Conservation (phyloP, 2,888 invertebrate genomes). For the Bellardia bayeri region DNA sequence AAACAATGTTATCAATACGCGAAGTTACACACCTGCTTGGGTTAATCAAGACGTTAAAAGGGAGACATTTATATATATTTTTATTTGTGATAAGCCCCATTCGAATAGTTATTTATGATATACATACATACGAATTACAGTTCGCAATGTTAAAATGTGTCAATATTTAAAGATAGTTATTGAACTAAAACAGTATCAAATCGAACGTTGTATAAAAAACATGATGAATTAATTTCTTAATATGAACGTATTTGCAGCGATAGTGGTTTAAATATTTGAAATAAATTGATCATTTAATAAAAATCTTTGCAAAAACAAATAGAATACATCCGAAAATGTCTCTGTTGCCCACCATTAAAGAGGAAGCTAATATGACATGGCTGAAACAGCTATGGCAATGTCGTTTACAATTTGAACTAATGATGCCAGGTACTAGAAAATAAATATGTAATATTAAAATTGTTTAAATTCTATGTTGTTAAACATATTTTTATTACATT, state of each 20-base stretch:
- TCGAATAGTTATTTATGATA: neutral
- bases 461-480: neutral
- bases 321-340: constrained; percentile 73
- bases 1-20: constrained; percentile 32
- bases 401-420: constrained; percentile 79
- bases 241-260: neutral
- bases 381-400: constrained; percentile 78
- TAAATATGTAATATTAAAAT: neutral
- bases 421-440: constrained; percentile 77
- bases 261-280: neutral
- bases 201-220: constrained; percentile 2
- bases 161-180: constrained; percentile 41
- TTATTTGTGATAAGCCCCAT: constrained; percentile 10
- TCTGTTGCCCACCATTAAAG: constrained; percentile 78
- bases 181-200: constrained; percentile 16
- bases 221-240: neutral
- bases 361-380: constrained; percentile 77
- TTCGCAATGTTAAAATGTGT: constrained; percentile 13
- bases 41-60: constrained; percentile 17
- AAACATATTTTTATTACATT: neutral
- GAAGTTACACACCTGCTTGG: neutral
- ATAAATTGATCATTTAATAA: neutral
- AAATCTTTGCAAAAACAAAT: neutral
- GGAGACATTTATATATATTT: neutral
- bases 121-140: neutral